phyloP scores from a whole-genome alignment of 2,888 invertebrate species.

The Abrostola tripartita region DNA sequence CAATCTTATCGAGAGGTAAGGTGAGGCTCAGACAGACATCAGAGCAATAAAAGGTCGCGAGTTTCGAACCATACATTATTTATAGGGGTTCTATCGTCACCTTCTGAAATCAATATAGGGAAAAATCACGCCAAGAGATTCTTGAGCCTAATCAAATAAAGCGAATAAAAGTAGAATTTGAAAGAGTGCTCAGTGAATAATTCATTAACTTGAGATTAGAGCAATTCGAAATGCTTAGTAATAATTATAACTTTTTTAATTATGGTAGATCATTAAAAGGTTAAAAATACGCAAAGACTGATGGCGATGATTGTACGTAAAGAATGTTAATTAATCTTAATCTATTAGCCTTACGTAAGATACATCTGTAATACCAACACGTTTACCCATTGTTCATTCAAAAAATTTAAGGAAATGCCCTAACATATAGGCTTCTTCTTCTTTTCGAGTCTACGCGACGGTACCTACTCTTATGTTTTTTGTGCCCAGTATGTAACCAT shows the following conservation, averaged over 20 bases:
- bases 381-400: too few species aligned
- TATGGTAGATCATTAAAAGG: slow-evolving; percentile 19
- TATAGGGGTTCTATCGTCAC: slow-evolving; percentile 63
- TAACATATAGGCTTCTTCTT: too few species aligned
- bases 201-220: slow-evolving; percentile 68
- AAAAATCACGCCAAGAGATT: slow-evolving; percentile 61
- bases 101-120: slow-evolving; percentile 66
- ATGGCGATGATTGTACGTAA: too few species aligned
- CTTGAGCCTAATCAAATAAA: slow-evolving; percentile 74
- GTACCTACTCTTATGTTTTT: too few species aligned
- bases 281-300: too few species aligned
- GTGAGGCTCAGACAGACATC: slow-evolving; percentile 39
- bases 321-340: too few species aligned
- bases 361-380: too few species aligned
- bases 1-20: slow-evolving; percentile 38
- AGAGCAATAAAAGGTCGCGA: slow-evolving; percentile 61
- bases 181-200: slow-evolving; percentile 69
- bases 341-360: too few species aligned
- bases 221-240: slow-evolving; percentile 46
- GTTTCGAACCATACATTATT: slow-evolving; percentile 66
- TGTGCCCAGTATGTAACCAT: too few species aligned
- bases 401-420: too few species aligned
- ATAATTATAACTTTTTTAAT: too few species aligned
- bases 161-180: slow-evolving; percentile 70
- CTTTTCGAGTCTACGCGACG: too few species aligned